phyloP scores from a whole-genome alignment of 2,113 vertebrate genomes.

The Phalacrocorax carbo region DNA sequence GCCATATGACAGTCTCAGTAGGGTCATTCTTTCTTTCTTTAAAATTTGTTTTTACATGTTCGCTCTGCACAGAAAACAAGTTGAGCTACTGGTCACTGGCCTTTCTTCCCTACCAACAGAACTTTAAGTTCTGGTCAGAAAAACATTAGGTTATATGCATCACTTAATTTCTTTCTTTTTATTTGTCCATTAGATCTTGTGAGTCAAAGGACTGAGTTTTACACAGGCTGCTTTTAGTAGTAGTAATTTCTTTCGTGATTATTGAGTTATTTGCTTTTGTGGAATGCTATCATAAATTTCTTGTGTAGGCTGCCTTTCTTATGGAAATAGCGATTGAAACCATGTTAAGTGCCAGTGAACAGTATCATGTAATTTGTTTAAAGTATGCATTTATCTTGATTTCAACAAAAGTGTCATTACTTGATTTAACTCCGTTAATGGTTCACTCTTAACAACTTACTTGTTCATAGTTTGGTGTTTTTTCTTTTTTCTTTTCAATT shows the following conservation, averaged over 20 bases:
- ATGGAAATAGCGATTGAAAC: background rate
- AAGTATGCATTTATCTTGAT: background rate
- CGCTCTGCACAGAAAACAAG: background rate
- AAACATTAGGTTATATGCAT: background rate
- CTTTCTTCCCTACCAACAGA: background rate
- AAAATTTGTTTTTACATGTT: background rate
- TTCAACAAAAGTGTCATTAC: background rate
- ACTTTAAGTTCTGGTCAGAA: background rate
- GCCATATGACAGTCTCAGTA: background rate
- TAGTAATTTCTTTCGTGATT: background rate
- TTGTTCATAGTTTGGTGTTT: background rate
- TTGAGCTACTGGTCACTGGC: background rate
- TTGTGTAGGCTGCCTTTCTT: background rate
- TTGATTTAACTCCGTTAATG: background rate
- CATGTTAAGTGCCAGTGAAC: background rate
- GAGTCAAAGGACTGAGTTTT: background rate
- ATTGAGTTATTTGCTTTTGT: background rate
- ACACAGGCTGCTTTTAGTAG: background rate
- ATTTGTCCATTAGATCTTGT: background rate
- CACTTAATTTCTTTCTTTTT: background rate
- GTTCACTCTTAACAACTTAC: background rate
- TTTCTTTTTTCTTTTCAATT: background rate
- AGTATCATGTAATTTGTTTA: background rate
- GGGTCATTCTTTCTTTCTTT: background rate
- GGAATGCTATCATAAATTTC: background rate